Conservation (phyloP, 2,797 vertebrate genomes). For the Oreochromis grahami region DNA sequence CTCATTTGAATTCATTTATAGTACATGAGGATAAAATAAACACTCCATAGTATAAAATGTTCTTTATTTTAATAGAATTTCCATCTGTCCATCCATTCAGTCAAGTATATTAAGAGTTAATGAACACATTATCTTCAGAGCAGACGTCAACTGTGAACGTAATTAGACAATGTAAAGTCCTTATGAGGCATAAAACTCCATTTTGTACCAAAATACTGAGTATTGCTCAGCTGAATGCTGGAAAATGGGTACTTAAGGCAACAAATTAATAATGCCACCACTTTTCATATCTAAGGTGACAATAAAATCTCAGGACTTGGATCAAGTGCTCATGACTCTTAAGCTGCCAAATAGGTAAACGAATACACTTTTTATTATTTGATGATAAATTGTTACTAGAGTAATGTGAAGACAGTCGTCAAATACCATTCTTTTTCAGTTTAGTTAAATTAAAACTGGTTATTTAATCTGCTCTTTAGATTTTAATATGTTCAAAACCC, state of each 20-base stretch:
- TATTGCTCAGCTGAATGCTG: conserved; percentile 52
- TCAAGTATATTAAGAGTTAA: conserved; percentile 65
- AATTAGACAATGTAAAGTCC: conserved; percentile 57
- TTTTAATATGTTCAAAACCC: conserved; percentile 68
- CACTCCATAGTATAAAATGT: conserved; percentile 64
- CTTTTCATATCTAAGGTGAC: conserved; percentile 20
- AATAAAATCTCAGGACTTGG: conserved; percentile 20
- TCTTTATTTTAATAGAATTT: conserved; percentile 76
- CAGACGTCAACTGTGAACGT: conserved; percentile 61
- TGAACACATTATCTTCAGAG: conserved; percentile 73
- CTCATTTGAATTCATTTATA: background rate
- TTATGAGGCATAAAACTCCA: conserved; percentile 43
- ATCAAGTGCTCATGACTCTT: background rate
- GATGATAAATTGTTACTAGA: conserved; percentile 38
- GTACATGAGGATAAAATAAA: conserved; percentile 49
- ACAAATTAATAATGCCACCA: conserved; percentile 47
- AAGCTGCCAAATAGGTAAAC: conserved; percentile 32
- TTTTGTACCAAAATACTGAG: conserved; percentile 45
- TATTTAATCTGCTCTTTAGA: conserved; percentile 55
- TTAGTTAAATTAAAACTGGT: conserved; percentile 28
- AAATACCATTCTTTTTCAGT: conserved; percentile 20
- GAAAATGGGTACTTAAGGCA: conserved; percentile 52
- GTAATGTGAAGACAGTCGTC: conserved; percentile 41
- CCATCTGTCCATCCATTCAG: conserved; percentile 60
- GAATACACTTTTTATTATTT: conserved; percentile 34